A percentile compares a stretch with the other conserved stretches of the same genome.
Conservation (phyloP, 2,113 vertebrate genomes). For the Shinisaurus crocodilurus region DNA sequence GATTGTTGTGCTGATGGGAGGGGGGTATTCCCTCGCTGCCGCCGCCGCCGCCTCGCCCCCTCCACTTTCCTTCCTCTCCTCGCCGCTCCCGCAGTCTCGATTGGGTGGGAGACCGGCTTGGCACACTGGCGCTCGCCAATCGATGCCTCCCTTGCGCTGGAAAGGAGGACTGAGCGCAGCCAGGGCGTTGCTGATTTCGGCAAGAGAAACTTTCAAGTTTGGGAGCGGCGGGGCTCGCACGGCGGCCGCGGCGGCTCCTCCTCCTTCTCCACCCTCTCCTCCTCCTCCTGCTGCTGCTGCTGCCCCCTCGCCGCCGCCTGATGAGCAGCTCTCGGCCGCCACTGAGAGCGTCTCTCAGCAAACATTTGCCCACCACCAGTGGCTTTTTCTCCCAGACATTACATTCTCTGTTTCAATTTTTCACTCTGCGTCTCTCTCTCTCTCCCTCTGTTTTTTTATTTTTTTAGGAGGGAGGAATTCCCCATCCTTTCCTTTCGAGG, state of each 20-base stretch:
- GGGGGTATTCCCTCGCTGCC: constrained; percentile 26
- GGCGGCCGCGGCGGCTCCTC: constrained; percentile 58
- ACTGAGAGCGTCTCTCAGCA: neutral
- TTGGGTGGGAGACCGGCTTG: constrained; percentile 40
- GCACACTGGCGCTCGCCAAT: constrained; percentile 17
- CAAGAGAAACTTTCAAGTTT: constrained; percentile 80
- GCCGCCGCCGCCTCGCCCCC: neutral
- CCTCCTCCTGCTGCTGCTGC: constrained; percentile 22
- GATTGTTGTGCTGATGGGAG: neutral
- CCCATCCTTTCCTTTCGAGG: neutral
- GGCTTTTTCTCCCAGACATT: neutral
- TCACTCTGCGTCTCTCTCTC: no score
- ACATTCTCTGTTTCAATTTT: neutral
- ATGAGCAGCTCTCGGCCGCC: constrained; percentile 36
- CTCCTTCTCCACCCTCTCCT: constrained; percentile 43
- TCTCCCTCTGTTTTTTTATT: no score
- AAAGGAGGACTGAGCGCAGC: constrained; percentile 54
- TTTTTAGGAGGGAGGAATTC: constrained; percentile 32
- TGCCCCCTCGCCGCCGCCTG: constrained; percentile 35
- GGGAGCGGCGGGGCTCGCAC: constrained; percentile 73
- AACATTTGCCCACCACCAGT: neutral
- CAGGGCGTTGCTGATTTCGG: constrained; percentile 69
- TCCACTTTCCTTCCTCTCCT: neutral
- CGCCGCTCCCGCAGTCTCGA: constrained; percentile 34
- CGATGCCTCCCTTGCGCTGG: constrained; percentile 44